phyloP scores from a whole-genome alignment of 1,140 invertebrate species.

The Fopius arisanus region DNA sequence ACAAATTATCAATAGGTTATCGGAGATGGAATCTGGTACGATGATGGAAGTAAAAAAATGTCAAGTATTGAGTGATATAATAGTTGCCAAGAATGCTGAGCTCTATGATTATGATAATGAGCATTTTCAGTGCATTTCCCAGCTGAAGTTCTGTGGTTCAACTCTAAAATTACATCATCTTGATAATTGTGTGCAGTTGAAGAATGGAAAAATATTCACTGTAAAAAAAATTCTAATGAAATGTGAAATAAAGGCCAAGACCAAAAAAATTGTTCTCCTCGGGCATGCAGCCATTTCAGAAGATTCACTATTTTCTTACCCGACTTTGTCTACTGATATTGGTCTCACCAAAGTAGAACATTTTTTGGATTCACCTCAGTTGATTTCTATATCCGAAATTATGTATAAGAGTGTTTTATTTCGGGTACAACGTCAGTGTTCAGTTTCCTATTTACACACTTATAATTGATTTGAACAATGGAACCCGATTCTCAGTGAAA shows the following conservation, averaged over 20 bases:
- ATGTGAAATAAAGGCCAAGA: background rate
- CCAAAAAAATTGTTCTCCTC: background rate
- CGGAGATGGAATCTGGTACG: slow-evolving; percentile 11
- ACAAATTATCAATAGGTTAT: slow-evolving; percentile 31
- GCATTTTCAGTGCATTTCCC: background rate
- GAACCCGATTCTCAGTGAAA: too few species aligned
- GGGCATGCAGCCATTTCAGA: background rate
- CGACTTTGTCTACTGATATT: background rate
- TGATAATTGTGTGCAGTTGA: background rate
- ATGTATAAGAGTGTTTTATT: background rate
- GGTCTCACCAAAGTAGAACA: background rate
- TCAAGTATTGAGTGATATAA: background rate
- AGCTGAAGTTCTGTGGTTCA: background rate
- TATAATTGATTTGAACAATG: too few species aligned
- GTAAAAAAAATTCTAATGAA: background rate
- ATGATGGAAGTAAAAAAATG: background rate
- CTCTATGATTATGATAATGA: background rate
- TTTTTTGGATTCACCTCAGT: background rate
- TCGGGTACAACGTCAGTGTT: background rate
- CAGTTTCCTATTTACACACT: too few species aligned
- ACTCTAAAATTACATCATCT: background rate
- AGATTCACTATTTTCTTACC: background rate
- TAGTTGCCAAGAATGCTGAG: background rate
- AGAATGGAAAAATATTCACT: background rate
- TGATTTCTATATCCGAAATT: background rate